A percentile compares a stretch with the other conserved stretches of the same genome.
Conservation (phyloP, 2,888 invertebrate species). For the Clitarchus hookeri region DNA sequence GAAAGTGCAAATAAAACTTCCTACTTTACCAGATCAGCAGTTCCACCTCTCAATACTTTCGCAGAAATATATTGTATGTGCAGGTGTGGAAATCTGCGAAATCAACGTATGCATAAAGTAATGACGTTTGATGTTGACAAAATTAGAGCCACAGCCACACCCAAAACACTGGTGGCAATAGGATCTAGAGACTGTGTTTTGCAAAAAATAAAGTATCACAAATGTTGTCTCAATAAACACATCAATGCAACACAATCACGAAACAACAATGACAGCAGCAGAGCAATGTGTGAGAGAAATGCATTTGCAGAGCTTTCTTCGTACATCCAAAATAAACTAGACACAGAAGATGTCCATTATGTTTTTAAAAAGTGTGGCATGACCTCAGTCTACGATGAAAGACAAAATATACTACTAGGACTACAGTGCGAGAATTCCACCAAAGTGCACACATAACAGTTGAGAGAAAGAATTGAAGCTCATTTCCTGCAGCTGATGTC, state of each 20-base stretch:
- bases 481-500: background rate
- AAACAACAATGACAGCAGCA: too few species aligned
- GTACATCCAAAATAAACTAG: too few species aligned
- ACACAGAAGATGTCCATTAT: too few species aligned
- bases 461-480: background rate
- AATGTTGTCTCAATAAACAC: too few species aligned
- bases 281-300: too few species aligned
- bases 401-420: background rate
- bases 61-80: background rate
- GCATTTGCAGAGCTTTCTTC: too few species aligned
- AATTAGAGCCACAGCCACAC: too few species aligned
- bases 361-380: background rate
- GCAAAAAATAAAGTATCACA: too few species aligned
- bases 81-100: background rate
- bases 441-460: background rate
- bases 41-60: background rate
- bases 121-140: background rate
- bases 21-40: background rate
- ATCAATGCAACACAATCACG: background rate
- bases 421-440: background rate
- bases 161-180: too few species aligned
- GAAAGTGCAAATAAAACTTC: background rate
- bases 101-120: background rate
- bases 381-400: too few species aligned
- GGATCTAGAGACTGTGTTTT: too few species aligned